These are phyloP conservation scores for Ernsta delagoae DNA, from an alignment of 2,888 invertebrate genomes.

Conservation along the genomic window DNA sequence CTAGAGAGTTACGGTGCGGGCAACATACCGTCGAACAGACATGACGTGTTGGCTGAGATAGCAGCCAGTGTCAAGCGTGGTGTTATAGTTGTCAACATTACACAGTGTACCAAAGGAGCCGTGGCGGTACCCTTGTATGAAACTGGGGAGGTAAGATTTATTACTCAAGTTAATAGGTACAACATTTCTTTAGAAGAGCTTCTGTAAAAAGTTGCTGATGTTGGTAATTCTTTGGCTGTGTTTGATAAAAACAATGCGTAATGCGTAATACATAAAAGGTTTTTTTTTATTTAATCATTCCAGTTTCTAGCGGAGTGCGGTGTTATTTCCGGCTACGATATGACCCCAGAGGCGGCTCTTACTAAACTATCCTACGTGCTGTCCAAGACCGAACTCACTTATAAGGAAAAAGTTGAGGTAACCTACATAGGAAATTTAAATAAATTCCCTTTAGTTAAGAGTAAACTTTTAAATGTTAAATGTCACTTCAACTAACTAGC, in stretches of 20 bases:
- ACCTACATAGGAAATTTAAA: too few relatives aligned
- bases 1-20: slow-evolving; percentile 97
- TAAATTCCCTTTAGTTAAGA: too few relatives aligned
- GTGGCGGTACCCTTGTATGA: slow-evolving; percentile 91
- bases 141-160: slow-evolving; percentile 89
- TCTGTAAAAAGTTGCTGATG: too few relatives aligned
- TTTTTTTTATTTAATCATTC: too few relatives aligned
- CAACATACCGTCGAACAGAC: slow-evolving; percentile 94
- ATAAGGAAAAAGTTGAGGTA: slow-evolving; percentile 87
- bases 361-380: slow-evolving; percentile 96
- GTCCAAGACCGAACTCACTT: slow-evolving; percentile 89
- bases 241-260: too few relatives aligned
- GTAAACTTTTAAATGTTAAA: too few relatives aligned
- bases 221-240: too few relatives aligned
- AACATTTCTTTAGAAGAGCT: too few relatives aligned
- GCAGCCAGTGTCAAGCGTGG: slow-evolving; percentile 89
- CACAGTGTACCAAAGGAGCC: slow-evolving; percentile 94
- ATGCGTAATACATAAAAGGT: too few relatives aligned
- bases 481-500: too few relatives aligned
- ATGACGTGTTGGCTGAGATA: slow-evolving; percentile 91
- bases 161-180: too few relatives aligned
- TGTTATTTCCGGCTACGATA: slow-evolving; percentile 92
- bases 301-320: slow-evolving; percentile 86
- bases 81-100: slow-evolving; percentile 95
- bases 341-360: slow-evolving; percentile 97